Percentiles rank a stretch among this genome's conserved stretches.
Evolutionary conservation across 1,140 invertebrate species (phyloP).

Genomic region (Drosophila takahashii): DNA sequence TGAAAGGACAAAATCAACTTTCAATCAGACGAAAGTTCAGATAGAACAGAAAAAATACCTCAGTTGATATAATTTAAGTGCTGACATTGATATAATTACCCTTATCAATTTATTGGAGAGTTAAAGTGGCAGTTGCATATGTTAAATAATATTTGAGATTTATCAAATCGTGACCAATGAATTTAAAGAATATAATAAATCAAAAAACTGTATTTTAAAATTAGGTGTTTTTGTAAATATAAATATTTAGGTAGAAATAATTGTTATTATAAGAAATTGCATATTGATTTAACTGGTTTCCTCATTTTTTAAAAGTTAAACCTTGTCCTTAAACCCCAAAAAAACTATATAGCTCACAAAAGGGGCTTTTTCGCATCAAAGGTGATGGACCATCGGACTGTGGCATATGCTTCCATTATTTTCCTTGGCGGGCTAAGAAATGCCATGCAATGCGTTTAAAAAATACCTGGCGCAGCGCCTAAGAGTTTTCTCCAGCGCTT

Average conservation of each 20-base stretch:
- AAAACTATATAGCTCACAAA: neutral
- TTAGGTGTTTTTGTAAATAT: too few relatives aligned
- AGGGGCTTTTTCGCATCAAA: slow-evolving; percentile 1
- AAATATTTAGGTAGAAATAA: too few relatives aligned
- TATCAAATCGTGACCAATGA: too few relatives aligned
- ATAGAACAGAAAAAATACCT: neutral
- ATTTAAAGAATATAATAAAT: too few relatives aligned
- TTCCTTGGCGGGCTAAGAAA: slow-evolving; percentile 1
- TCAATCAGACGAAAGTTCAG: neutral
- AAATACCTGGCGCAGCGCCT: slow-evolving; percentile 22
- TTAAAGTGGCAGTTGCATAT: neutral
- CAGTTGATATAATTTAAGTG: neutral
- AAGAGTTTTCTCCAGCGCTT: slow-evolving; percentile 43
- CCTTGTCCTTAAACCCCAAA: too few relatives aligned
- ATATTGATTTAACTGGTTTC: too few relatives aligned
- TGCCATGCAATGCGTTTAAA: slow-evolving; percentile 25
- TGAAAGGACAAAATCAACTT: neutral
- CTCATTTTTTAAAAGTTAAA: too few relatives aligned
- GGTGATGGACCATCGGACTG: slow-evolving; percentile 38
- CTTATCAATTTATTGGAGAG: slow-evolving; percentile 3
- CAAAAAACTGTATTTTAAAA: too few relatives aligned
- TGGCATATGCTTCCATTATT: slow-evolving; percentile 23
- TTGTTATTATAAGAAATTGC: too few relatives aligned
- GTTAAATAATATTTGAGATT: too few relatives aligned
- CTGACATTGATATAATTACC: neutral